Percentiles rank a stretch among this genome's conserved stretches.
Conservation (phyloP, 2,888 invertebrate species). For the Meiosimyza decipiens region DNA sequence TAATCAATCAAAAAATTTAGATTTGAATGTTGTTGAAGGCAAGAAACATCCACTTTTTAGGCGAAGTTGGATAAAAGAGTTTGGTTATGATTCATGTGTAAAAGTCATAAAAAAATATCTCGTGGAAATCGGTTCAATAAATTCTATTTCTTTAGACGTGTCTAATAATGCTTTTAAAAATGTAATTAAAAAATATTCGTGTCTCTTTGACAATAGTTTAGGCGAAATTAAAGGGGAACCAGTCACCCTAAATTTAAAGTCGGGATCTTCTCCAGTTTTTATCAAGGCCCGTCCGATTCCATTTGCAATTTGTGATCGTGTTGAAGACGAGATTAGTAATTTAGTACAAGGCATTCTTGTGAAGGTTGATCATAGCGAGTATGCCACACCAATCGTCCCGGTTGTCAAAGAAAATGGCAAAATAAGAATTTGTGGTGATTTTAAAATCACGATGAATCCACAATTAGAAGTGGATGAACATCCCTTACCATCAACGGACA, state of each 20-base stretch:
- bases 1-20: too few species aligned
- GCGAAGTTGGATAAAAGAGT: too few species aligned
- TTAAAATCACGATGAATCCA: constrained; percentile 48
- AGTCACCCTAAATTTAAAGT: constrained; percentile 22
- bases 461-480: constrained; percentile 46
- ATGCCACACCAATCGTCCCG: constrained; percentile 55
- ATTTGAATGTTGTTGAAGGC: too few species aligned
- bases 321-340: constrained; percentile 43
- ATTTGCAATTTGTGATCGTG: too few species aligned
- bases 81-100: too few species aligned
- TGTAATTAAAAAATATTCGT: constrained; percentile 6
- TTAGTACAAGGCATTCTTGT: constrained; percentile 32
- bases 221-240: too few species aligned
- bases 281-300: too few species aligned
- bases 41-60: too few species aligned
- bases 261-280: constrained; percentile 41
- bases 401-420: constrained; percentile 48
- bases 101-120: neutral
- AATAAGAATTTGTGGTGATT: constrained; percentile 47
- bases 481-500: constrained; percentile 48
- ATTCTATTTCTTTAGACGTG: too few species aligned
- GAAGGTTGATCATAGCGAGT: constrained; percentile 48
- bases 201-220: constrained; percentile 3
- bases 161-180: neutral
- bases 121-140: too few species aligned